These are phyloP conservation scores for Mimas tiliae DNA, from an alignment of 2,888 invertebrate species.

Conservation along the genomic window DNA sequence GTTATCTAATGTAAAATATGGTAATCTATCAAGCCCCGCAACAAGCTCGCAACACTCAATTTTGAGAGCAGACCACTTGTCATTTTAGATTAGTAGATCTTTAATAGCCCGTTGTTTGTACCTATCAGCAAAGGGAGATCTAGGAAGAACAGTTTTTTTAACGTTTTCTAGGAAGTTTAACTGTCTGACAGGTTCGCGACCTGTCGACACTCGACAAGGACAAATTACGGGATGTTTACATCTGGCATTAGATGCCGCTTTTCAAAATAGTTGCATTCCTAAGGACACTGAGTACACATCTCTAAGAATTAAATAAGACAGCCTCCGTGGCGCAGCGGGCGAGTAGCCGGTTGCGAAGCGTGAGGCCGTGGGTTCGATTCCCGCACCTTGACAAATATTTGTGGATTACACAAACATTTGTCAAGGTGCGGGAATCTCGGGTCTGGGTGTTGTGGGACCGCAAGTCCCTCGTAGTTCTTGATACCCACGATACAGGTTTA, in stretches of 20 bases:
- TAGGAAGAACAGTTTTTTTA: constrained; percentile 2
- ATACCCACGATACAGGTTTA: no score
- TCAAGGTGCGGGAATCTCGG: no score
- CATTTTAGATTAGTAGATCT: not conserved
- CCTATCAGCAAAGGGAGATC: constrained; percentile 1
- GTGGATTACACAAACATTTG: no score
- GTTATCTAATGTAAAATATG: not conserved
- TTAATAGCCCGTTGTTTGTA: not conserved
- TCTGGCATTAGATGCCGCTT: not conserved
- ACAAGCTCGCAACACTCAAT: no score
- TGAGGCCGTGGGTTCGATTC: no score
- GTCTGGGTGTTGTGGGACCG: no score
- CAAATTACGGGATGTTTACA: constrained; percentile 8
- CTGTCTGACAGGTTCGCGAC: not conserved
- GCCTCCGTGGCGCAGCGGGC: no score
- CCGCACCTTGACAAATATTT: no score
- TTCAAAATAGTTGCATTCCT: not conserved
- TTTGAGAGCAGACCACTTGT: not conserved
- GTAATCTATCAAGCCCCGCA: not conserved
- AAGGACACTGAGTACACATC: no score
- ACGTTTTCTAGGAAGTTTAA: constrained; percentile 1
- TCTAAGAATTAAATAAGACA: no score
- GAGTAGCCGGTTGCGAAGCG: no score
- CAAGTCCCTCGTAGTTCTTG: no score
- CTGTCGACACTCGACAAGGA: not conserved